Conservation (phyloP, 2,888 invertebrate species). For the Meghimatium bilineatum region DNA sequence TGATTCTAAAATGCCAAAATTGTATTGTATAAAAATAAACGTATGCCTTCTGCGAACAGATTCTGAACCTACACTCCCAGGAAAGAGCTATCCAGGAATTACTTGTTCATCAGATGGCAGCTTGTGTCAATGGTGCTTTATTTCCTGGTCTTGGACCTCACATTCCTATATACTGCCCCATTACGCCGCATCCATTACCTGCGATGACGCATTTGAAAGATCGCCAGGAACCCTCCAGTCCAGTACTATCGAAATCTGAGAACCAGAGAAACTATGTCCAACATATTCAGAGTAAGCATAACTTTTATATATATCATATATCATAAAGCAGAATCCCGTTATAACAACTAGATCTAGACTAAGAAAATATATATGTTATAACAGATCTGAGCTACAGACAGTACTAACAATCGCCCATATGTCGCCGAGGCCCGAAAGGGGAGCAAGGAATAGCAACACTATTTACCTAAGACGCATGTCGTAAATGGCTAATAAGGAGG, state of each 20-base stretch:
- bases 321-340: too few relatives aligned
- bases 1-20: not conserved
- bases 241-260: slow-evolving; percentile 52
- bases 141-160: slow-evolving; percentile 63
- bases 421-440: too few relatives aligned
- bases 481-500: too few relatives aligned
- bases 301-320: not conserved
- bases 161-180: slow-evolving; percentile 76
- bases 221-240: slow-evolving; percentile 60
- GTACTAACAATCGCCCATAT: too few relatives aligned
- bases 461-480: too few relatives aligned
- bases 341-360: too few relatives aligned
- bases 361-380: too few relatives aligned
- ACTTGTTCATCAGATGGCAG: slow-evolving; percentile 70
- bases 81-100: slow-evolving; percentile 71
- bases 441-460: too few relatives aligned
- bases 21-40: too few relatives aligned
- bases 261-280: slow-evolving; percentile 67
- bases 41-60: not conserved
- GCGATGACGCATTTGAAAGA: slow-evolving; percentile 81
- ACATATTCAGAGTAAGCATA: slow-evolving; percentile 66
- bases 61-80: slow-evolving; percentile 54
- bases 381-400: too few relatives aligned
- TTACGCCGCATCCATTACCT: slow-evolving; percentile 78
- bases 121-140: slow-evolving; percentile 60